Evolutionary conservation across 2,113 vertebrate species (phyloP).

Genomic region (Manacus vitellinus): DNA sequence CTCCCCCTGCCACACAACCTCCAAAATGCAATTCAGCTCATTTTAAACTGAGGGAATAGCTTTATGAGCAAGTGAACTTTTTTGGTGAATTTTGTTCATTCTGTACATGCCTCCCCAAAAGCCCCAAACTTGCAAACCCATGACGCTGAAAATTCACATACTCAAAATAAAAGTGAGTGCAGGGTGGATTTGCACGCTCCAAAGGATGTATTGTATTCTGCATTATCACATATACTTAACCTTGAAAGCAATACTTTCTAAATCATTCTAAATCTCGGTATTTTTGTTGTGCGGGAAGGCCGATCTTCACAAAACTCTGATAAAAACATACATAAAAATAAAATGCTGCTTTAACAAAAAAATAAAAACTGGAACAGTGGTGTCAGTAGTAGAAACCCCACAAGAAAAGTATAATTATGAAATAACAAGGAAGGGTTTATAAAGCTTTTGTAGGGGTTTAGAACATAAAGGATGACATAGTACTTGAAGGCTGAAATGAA

Average conservation of each 20-base stretch:
- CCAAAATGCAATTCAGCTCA: background rate
- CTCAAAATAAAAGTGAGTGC: background rate
- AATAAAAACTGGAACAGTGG: background rate
- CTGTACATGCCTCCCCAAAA: background rate
- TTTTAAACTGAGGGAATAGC: background rate
- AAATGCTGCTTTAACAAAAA: background rate
- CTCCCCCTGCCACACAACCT: background rate
- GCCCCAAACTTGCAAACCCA: background rate
- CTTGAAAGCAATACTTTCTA: background rate
- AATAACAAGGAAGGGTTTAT: background rate
- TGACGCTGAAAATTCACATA: background rate
- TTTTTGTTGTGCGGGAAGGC: background rate
- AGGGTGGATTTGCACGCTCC: fast-evolving
- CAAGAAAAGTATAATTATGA: background rate
- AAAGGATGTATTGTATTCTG: no score
- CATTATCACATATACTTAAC: background rate
- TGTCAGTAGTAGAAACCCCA: background rate
- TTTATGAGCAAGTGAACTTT: background rate
- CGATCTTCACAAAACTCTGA: background rate
- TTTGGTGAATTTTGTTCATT: background rate
- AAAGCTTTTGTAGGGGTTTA: background rate
- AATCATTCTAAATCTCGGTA: background rate
- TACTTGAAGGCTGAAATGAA: background rate
- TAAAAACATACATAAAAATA: background rate
- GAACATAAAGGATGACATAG: background rate